Evolutionary conservation across 2,888 invertebrate genomes (phyloP).

Genomic region (Synanthedon andrenaeformis): DNA sequence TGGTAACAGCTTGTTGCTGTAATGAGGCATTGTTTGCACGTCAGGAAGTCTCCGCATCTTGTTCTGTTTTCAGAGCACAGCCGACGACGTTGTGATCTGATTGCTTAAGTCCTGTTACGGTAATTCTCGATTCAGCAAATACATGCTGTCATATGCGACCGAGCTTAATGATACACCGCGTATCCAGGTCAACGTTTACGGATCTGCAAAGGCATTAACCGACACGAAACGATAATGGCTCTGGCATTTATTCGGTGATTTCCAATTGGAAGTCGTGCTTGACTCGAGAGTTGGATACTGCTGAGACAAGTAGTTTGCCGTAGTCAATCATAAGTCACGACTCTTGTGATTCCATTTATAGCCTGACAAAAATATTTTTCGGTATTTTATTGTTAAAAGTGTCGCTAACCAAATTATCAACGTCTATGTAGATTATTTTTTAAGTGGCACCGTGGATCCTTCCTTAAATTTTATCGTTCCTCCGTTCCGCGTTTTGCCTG

Average conservation of each 20-base stretch:
- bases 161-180: constrained; percentile 5
- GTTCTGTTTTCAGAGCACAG: constrained; percentile 43
- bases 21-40: constrained; percentile 56
- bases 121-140: constrained; percentile 10
- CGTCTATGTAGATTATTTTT: neutral
- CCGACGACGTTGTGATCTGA: constrained; percentile 30
- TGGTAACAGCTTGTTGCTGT: constrained; percentile 45
- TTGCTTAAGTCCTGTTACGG: constrained; percentile 23
- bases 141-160: constrained; percentile 11
- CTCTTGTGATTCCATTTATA: constrained; percentile 15
- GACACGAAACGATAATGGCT: constrained; percentile 38
- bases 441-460: constrained; percentile 6
- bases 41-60: constrained; percentile 42
- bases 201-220: constrained; percentile 36
- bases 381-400: neutral
- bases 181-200: constrained; percentile 43
- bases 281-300: constrained; percentile 15
- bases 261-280: constrained; percentile 35
- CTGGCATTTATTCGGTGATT: constrained; percentile 30
- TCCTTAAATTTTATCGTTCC: constrained; percentile 17
- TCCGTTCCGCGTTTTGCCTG: constrained; percentile 38
- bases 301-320: constrained; percentile 18
- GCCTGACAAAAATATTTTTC: neutral
- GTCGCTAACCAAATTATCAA: neutral
- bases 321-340: constrained; percentile 45